These are phyloP conservation scores for Corynorhinus townsendii DNA, from an alignment of 2,113 vertebrate species.

Conservation along the genomic window DNA sequence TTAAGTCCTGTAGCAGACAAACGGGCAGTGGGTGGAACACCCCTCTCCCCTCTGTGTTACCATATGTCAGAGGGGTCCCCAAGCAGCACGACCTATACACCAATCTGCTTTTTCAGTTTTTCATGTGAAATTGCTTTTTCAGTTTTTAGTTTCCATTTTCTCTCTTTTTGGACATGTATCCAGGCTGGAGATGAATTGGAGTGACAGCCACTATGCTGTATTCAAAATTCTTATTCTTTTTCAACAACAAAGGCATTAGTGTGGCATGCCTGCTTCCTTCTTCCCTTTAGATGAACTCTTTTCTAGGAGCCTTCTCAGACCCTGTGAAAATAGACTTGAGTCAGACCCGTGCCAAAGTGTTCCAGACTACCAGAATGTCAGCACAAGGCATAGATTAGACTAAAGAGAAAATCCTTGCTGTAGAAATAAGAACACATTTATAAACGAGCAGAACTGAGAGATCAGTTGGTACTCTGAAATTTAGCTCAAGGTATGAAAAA, in stretches of 20 bases:
- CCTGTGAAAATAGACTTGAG: neutral
- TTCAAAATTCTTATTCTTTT: slow-evolving; percentile 24
- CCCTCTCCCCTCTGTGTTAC: neutral
- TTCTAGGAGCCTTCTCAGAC: neutral
- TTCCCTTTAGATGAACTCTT: neutral
- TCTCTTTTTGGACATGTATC: neutral
- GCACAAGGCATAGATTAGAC: neutral
- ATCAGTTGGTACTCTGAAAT: neutral
- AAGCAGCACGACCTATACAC: neutral
- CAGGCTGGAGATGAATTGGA: neutral
- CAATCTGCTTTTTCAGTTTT: neutral
- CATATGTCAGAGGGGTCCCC: neutral
- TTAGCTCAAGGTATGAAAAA: neutral
- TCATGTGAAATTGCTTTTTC: neutral
- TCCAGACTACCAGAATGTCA: neutral
- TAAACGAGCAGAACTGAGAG: neutral
- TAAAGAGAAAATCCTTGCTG: neutral
- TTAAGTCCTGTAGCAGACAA: neutral
- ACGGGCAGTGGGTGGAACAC: fast-evolving
- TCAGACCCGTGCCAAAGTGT: neutral
- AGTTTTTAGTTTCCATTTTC: neutral
- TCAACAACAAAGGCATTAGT: neutral
- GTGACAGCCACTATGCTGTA: neutral
- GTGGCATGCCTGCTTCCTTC: neutral
- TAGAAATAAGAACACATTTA: neutral